Base-by-base conservation (phyloP, 2,888 invertebrate species). In the Brenthis hecate region DNA sequence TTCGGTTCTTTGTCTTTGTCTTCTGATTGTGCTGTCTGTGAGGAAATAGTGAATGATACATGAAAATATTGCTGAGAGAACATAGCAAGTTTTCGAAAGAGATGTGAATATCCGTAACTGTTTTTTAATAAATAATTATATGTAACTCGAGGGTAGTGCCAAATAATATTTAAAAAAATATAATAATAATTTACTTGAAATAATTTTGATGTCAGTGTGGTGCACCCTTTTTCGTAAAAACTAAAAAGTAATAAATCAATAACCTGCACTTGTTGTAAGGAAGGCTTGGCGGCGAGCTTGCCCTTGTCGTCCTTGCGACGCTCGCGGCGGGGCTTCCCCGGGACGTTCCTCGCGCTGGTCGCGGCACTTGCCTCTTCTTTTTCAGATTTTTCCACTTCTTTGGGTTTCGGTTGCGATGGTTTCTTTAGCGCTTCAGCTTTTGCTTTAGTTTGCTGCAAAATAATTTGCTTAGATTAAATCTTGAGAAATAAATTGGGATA, bases 341-440 rank as follows among this genome's bases (percentile, higher is more conserved):
- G 78, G n/a, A 74, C 73, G 3, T 73, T 74, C 13, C 28, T 32
- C 13, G 48, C 50, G n/a, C 58, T 64, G 2, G 19, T 55, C 3
- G 58, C 51, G 6, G 57, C 51, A n/a, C 61, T 65, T 47, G 70
- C 61, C 23, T 65, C 70, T 66, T 89, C 90, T 8, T 74, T 74
- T 0, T 75, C 65, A 68, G 86, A 89, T 75, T 88, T 91, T 54
- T 90, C 91, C 0, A 70, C 77, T 14, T 87, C 88, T 72, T 87
- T 89, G 0, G 78, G 51, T 67, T 88, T 88, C 0, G 85, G 83
- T 70, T 81, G 89, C 8, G 94, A 87, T 8, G 93, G 87, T 75
- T 93, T 89, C 75, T 90, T 94, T 0, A 94, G 83, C 4, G 94
- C 94, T 81, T 95, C 95, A 6, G 93, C 87, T 84, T 94, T 95